Percentiles rank a stretch among this genome's conserved stretches.
Conservation (phyloP, 2,888 invertebrate species). For the Parnassius smintheus region DNA sequence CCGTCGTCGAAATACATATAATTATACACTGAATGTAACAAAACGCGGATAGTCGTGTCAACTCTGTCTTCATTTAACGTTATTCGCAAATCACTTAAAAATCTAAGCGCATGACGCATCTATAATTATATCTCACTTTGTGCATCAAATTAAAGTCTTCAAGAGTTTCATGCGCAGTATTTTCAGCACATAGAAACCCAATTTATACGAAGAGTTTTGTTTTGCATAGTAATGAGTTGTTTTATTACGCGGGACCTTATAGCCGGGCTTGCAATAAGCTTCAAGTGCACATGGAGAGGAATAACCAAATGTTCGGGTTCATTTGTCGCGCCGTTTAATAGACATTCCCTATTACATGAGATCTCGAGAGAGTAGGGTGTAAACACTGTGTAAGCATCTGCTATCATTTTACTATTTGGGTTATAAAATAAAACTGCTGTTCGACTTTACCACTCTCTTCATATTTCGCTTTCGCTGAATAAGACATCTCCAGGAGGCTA, state of each 20-base stretch:
- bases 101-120: constrained; percentile 3
- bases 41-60: constrained; percentile 29
- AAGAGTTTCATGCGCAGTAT: background rate
- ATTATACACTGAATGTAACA: constrained; percentile 41
- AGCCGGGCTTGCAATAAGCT: constrained; percentile 46
- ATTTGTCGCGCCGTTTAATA: constrained; percentile 49
- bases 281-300: constrained; percentile 49
- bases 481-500: background rate
- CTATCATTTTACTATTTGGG: no score
- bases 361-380: constrained; percentile 36
- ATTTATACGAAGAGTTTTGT: constrained; percentile 60
- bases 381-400: no score
- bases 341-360: constrained; percentile 39
- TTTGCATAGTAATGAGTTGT: constrained; percentile 62
- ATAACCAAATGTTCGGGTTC: constrained; percentile 54
- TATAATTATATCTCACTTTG: constrained; percentile 7
- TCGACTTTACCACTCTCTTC: background rate
- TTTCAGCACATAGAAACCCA: constrained; percentile 42
- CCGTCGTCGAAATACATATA: constrained; percentile 30
- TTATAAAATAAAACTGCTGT: no score
- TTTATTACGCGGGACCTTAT: constrained; percentile 42
- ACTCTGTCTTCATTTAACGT: constrained; percentile 32
- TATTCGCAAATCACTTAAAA: constrained; percentile 33
- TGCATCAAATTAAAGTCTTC: constrained; percentile 1
- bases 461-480: constrained; percentile 15